Evolutionary conservation across 2,113 vertebrate genomes (phyloP), one percentile per base, ranked within the genome.

Genomic region (Cyprinus carpio): DNA sequence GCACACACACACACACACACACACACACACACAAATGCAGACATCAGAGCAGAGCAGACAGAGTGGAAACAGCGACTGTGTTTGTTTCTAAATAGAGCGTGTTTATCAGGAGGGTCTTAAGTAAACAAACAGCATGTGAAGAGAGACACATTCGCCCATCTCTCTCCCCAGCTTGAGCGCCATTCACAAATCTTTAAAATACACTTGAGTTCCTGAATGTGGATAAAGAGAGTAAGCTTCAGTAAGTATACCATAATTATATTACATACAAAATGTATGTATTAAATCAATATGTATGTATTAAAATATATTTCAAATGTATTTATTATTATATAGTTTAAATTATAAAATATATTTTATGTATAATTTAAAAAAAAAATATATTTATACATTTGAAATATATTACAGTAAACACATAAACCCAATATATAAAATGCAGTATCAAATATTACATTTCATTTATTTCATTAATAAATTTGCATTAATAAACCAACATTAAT

Each of bases 31-130:
- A 46, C 81, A 86, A 64, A 67, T 37, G 27, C 77, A 86, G 51
- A 85, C 79, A 72, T 71, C 56, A 67, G 18, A 81, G 43, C 18
- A 6, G 6, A 81, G 76, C 62, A 87, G 83, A 85, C 83, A 77
- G 79, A 54, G 71, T 37, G 15, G 49, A 84, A 76, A 78, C 46
- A 31, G 82, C 60, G 72, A 65, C 58, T 83, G 79, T 89, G 87
- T 89, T 89, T 89, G 89, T 89, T 89, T 89, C 89, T 89, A 88
- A 89, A 89, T 89, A 89, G 85, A 84, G 87, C 85, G 75, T 89
- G 87, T 88, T 89, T 88, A 88, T 89, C n/a, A 67, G 83, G 81
- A 83, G 62, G 46, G 75, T 84, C 56, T 27, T 76, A 82, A 84
- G 85, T 83, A 88, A 89, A 88, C 85, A 89, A 89, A 89, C 85